These are phyloP conservation scores for Carposina sasakii DNA, from an alignment of 1,140 invertebrate species.

Conservation along the genomic window DNA sequence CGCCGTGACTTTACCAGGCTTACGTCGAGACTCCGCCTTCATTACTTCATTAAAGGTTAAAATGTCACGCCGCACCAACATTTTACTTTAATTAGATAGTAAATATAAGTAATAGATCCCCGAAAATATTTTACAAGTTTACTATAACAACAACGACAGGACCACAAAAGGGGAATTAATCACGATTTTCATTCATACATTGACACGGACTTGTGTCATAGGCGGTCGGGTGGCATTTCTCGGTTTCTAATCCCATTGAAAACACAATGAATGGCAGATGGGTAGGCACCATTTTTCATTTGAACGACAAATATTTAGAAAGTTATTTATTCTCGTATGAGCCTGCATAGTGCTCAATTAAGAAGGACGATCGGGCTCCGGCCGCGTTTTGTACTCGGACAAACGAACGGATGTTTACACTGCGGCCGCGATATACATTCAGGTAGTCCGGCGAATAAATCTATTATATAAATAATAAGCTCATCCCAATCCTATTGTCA, in stretches of 20 bases:
- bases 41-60: background rate
- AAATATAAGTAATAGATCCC: no score
- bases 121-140: no score
- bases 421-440: slow-evolving; percentile 52
- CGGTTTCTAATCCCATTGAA: slow-evolving; percentile 64
- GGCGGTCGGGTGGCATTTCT: slow-evolving; percentile 54
- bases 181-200: slow-evolving; percentile 42
- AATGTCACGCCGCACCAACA: no score
- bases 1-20: slow-evolving; percentile 34
- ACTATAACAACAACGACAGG: slow-evolving; percentile 42
- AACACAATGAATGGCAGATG: slow-evolving; percentile 41
- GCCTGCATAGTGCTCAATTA: slow-evolving; percentile 47
- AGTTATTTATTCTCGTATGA: slow-evolving; percentile 61
- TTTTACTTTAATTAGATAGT: no score
- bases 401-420: slow-evolving; percentile 57
- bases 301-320: slow-evolving; percentile 69
- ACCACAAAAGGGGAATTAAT: slow-evolving; percentile 45
- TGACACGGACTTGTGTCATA: slow-evolving; percentile 45
- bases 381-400: slow-evolving; percentile 42
- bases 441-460: slow-evolving; percentile 60
- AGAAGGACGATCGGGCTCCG: slow-evolving; percentile 34
- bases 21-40: slow-evolving; percentile 12
- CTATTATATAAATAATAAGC: slow-evolving; percentile 50
- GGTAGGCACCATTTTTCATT: slow-evolving; percentile 60
- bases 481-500: slow-evolving; percentile 34